These are phyloP conservation scores for Thamnaconus septentrionalis DNA, from an alignment of 2,113 vertebrate species.

Conservation along the genomic window DNA sequence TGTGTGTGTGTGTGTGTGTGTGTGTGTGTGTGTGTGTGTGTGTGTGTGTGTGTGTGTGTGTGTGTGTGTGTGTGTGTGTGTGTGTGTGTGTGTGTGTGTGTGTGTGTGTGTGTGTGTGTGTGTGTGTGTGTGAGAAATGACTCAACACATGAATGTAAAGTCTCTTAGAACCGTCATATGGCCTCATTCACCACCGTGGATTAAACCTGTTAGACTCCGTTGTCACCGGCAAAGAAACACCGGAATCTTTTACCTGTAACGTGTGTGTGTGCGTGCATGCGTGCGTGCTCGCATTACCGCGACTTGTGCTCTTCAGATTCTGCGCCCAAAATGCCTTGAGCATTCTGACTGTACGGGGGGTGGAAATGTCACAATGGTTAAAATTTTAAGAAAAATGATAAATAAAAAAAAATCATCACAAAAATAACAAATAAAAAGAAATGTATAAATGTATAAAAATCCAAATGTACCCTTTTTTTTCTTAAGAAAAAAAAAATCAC, in stretches of 20 bases:
- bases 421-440: constrained; percentile 34
- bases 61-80: too few relatives aligned
- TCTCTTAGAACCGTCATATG: constrained; percentile 63
- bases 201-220: constrained; percentile 9
- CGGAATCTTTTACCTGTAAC: constrained; percentile 42
- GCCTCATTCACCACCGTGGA: constrained; percentile 54
- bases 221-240: constrained; percentile 35
- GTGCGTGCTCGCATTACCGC: constrained; percentile 40
- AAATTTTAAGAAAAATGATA: constrained; percentile 34
- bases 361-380: too few relatives aligned
- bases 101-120: constrained; percentile 6
- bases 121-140: constrained; percentile 16
- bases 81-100: too few relatives aligned
- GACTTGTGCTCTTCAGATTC: constrained; percentile 56
- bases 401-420: constrained; percentile 4
- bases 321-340: constrained; percentile 65
- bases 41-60: too few relatives aligned
- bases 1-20: too few relatives aligned
- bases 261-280: constrained; percentile 6
- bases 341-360: constrained; percentile 63
- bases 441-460: constrained; percentile 69
- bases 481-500: constrained; percentile 34
- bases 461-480: constrained; percentile 54
- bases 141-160: constrained; percentile 66
- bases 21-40: too few relatives aligned